phyloP scores from a whole-genome alignment of 2,888 invertebrate species.

The Archaeoteleia sp. region DNA sequence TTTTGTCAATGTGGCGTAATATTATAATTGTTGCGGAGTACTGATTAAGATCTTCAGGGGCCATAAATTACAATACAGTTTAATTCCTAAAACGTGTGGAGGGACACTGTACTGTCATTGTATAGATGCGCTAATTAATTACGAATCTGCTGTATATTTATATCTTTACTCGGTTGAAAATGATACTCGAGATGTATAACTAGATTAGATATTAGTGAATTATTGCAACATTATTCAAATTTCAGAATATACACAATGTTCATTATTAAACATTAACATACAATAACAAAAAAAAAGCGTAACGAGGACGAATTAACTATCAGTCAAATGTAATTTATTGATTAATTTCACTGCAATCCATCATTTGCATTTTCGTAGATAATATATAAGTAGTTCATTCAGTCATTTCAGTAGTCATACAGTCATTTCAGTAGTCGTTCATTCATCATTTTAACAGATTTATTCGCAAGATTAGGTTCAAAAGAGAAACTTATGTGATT shows the following conservation, averaged over 20 bases:
- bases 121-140: constrained; percentile 35
- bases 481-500: no score
- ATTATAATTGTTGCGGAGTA: constrained; percentile 29
- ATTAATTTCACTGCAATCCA: no score
- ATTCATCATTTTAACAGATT: no score
- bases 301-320: no score
- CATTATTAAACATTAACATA: background rate
- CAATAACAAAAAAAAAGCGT: no score
- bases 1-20: constrained; percentile 7
- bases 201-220: constrained; percentile 29
- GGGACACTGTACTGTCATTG: constrained; percentile 22
- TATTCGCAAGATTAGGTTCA: no score
- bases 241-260: constrained; percentile 8
- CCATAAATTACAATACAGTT: constrained; percentile 27
- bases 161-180: constrained; percentile 2
- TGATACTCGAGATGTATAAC: constrained; percentile 9
- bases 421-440: no score
- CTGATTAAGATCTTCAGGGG: constrained; percentile 8
- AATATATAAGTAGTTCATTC: no score
- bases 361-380: no score
- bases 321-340: no score
- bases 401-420: no score
- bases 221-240: constrained; percentile 10
- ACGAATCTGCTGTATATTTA: constrained; percentile 16
- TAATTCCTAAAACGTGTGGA: constrained; percentile 20